A percentile compares a stretch with the other conserved stretches of the same genome.
phyloP scores from a whole-genome alignment of 2,888 invertebrate species.

The Drosophila siamana region DNA sequence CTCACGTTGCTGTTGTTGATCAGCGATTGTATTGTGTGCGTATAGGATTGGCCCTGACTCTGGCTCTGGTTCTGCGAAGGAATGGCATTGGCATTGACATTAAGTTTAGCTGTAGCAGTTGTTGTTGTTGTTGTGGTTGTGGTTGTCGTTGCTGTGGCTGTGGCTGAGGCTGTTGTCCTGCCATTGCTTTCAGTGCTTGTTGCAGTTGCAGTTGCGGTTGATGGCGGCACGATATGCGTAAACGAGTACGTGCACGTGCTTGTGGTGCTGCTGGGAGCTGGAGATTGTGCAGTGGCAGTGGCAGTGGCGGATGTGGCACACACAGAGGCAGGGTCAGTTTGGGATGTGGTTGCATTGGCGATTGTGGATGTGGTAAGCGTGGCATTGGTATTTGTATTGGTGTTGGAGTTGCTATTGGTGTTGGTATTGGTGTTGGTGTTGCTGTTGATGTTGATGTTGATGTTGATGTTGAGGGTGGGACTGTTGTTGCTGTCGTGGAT shows the following conservation, averaged over 20 bases:
- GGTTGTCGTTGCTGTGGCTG: conserved; percentile 30
- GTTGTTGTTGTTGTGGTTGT: conserved; percentile 43
- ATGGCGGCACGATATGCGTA: conserved; percentile 60
- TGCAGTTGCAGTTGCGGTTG: conserved; percentile 32
- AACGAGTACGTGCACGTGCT: conserved; percentile 73
- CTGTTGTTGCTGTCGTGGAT: conserved; percentile 39
- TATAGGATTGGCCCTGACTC: conserved; percentile 81
- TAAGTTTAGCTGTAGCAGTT: conserved; percentile 66
- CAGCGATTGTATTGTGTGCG: conserved; percentile 85
- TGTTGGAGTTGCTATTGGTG: conserved; percentile 7
- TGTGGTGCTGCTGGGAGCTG: conserved; percentile 57
- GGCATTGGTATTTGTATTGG: conserved; percentile 14
- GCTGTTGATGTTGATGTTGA: conserved; percentile 49
- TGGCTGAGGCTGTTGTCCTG: conserved; percentile 38
- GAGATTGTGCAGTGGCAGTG: conserved; percentile 53
- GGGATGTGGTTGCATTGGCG: conserved; percentile 20
- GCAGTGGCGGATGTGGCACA: conserved; percentile 33
- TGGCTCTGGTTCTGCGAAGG: conserved; percentile 74
- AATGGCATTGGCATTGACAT: conserved; percentile 82
- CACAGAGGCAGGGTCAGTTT: conserved; percentile 37
- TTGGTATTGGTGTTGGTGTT: conserved; percentile 36
- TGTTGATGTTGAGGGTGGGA: conserved; percentile 38
- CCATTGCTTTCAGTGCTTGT: conserved; percentile 51
- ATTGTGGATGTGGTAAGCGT: conserved; percentile 28
- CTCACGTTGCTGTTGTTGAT: conserved; percentile 87